Percentiles rank a stretch among this genome's conserved stretches.
Conservation (phyloP, 2,888 invertebrate species). For the Spialia ferax region DNA sequence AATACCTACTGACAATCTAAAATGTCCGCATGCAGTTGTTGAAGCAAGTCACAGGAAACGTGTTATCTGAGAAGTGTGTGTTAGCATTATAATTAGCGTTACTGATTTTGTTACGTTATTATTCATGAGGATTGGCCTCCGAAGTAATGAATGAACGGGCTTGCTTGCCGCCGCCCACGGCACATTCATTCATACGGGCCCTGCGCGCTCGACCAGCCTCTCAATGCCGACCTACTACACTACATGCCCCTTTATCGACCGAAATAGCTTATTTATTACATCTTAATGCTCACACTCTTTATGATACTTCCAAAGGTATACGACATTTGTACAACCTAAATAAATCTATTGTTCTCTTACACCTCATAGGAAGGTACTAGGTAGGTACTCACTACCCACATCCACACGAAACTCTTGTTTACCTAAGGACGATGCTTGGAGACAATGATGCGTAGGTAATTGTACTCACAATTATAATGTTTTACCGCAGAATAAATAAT, state of each 20-base stretch:
- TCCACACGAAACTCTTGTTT: background rate
- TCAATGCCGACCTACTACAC: slow-evolving; percentile 61
- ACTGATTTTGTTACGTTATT: slow-evolving; percentile 78
- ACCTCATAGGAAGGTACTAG: background rate
- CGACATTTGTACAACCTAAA: background rate
- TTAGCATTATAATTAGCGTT: slow-evolving; percentile 60
- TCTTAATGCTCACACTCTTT: slow-evolving; percentile 23
- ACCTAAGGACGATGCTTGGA: background rate
- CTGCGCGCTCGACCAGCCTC: slow-evolving; percentile 72
- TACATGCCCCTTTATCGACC: slow-evolving; percentile 43
- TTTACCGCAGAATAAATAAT: no score
- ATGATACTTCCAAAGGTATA: slow-evolving; percentile 1
- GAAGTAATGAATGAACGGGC: slow-evolving; percentile 81
- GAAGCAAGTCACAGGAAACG: slow-evolving; percentile 31
- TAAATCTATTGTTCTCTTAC: slow-evolving; percentile 7
- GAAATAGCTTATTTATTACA: slow-evolving; percentile 38
- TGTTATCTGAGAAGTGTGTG: slow-evolving; percentile 41
- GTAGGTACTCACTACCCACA: background rate
- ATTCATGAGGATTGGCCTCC: slow-evolving; percentile 83
- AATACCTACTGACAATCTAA: slow-evolving; percentile 14
- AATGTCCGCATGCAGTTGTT: slow-evolving; percentile 21
- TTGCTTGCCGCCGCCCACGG: slow-evolving; percentile 64
- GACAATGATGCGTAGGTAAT: background rate
- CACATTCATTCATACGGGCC: slow-evolving; percentile 79
- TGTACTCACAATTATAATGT: background rate